These are phyloP conservation scores for Galaxea fascicularis DNA, from an alignment of 92 coral and sea anemone genomes.

Conservation along the genomic window DNA sequence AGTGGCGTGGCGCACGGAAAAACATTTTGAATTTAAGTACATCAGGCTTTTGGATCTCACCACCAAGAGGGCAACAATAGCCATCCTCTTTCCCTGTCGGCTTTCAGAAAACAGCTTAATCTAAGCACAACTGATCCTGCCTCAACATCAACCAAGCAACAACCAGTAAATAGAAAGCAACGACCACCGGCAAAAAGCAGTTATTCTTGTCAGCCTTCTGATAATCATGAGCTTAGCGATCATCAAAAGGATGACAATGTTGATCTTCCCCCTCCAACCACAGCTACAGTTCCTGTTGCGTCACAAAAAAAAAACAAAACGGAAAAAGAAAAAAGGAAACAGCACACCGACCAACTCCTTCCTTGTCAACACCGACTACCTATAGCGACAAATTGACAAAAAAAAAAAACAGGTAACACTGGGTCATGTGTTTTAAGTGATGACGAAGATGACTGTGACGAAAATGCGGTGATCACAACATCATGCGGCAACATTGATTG, in stretches of 20 bases:
- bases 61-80: neutral
- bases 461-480: slow-evolving; percentile 14
- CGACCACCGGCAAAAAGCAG: neutral
- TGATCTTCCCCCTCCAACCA: neutral
- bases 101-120: neutral
- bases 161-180: slow-evolving; percentile 3
- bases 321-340: neutral
- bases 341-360: neutral
- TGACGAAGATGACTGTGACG: slow-evolving; percentile 15
- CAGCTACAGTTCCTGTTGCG: neutral
- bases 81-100: slow-evolving; percentile 8
- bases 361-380: neutral
- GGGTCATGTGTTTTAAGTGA: slow-evolving; percentile 16
- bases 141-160: slow-evolving; percentile 13
- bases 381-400: neutral
- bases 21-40: neutral
- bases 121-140: neutral
- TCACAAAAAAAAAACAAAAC: neutral
- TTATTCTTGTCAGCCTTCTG: neutral
- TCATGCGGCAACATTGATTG: slow-evolving; percentile 39
- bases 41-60: neutral
- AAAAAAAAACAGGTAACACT: neutral
- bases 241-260: neutral
- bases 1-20: too few relatives aligned
- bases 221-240: neutral